Evolutionary conservation across 2,888 invertebrate species (phyloP).

Genomic region (Cephus rjabovi): DNA sequence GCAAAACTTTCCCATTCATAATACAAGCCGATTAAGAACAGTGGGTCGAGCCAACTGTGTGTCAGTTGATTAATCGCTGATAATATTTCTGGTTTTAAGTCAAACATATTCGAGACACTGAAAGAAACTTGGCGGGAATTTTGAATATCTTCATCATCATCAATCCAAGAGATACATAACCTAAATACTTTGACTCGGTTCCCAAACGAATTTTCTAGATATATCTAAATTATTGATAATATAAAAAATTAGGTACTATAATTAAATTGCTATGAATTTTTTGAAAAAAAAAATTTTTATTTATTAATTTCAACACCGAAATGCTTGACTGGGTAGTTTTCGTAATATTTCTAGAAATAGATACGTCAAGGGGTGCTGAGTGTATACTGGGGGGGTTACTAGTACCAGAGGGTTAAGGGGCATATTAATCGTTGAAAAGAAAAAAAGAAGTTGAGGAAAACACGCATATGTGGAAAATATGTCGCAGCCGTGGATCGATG

Average conservation of each 20-base stretch:
- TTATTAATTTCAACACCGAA: not conserved
- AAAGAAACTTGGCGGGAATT: not conserved
- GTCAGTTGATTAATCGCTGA: not conserved
- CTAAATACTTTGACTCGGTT: not conserved
- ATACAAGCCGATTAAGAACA: not conserved
- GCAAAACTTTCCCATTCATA: slow-evolving; percentile 3
- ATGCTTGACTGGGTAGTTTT: not conserved
- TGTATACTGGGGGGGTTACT: not conserved
- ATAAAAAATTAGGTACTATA: not conserved
- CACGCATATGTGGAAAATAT: slow-evolving; percentile 8
- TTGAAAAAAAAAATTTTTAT: not conserved
- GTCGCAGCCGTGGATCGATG: slow-evolving; percentile 24
- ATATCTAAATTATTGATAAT: not conserved
- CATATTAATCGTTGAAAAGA: not conserved
- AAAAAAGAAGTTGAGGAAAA: slow-evolving; percentile 3
- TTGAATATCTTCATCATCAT: not conserved
- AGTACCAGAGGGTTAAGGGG: not conserved
- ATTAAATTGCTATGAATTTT: too few species aligned
- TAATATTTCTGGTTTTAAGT: not conserved
- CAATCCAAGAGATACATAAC: not conserved
- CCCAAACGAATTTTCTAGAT: not conserved
- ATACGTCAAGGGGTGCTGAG: not conserved
- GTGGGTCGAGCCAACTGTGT: not conserved
- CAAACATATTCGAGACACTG: not conserved
- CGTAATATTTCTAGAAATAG: not conserved